A percentile compares a stretch with the other conserved stretches of the same genome.
These are phyloP conservation scores for Bradysia coprophila DNA, from an alignment of 1,140 invertebrate genomes.

Conservation along the genomic window DNA sequence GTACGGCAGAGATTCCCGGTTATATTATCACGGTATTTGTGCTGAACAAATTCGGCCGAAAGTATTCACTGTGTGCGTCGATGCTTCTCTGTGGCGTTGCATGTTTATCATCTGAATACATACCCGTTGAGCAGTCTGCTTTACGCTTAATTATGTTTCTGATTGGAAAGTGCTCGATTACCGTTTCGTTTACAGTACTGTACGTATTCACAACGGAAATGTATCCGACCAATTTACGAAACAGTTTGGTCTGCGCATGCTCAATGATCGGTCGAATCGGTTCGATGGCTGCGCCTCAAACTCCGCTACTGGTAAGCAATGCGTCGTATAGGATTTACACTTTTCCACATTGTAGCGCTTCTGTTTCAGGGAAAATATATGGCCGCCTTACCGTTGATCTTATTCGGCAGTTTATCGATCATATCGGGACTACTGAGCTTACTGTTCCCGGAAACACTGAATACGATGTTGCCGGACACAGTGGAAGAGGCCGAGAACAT, in stretches of 20 bases:
- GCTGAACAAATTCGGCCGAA: conserved; percentile 43
- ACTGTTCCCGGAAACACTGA: not conserved
- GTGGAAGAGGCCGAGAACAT: not conserved
- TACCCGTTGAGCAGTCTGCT: not conserved
- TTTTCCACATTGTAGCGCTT: too few species aligned
- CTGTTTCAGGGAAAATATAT: not conserved
- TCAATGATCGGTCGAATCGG: conserved; percentile 54
- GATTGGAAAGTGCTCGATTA: conserved; percentile 55
- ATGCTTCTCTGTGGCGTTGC: conserved; percentile 16
- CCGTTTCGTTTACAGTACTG: conserved; percentile 44
- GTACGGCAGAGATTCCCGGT: conserved; percentile 48
- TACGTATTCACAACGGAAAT: conserved; percentile 55
- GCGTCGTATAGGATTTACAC: too few species aligned
- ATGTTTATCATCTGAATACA: not conserved
- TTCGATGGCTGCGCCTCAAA: conserved; percentile 39
- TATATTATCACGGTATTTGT: conserved; percentile 42
- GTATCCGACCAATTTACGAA: conserved; percentile 46
- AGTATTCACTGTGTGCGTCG: conserved; percentile 31
- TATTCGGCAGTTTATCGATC: not conserved
- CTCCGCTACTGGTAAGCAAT: conserved; percentile 37
- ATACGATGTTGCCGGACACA: not conserved
- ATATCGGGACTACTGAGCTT: not conserved
- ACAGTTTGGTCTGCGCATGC: conserved; percentile 42
- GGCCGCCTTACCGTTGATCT: not conserved
- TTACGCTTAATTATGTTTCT: conserved; percentile 27